Conservation (phyloP, 2,113 vertebrate genomes). For the Marcusenius ussheri region DNA sequence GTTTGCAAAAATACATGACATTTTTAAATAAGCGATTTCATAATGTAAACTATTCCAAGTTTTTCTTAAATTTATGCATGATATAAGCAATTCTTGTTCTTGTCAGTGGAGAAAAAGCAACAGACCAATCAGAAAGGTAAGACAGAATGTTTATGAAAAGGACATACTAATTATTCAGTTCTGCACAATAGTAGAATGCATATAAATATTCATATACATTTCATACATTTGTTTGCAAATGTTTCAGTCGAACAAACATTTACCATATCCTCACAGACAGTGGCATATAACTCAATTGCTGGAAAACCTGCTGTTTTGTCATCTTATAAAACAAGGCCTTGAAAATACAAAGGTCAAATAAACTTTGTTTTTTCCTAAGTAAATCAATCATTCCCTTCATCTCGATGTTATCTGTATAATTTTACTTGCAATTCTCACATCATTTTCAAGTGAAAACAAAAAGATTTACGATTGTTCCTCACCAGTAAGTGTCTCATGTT, state of each 20-base stretch:
- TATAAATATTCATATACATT: background rate
- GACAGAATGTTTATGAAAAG: background rate
- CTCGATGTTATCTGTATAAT: background rate
- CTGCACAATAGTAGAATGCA: background rate
- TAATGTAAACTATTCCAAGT: background rate
- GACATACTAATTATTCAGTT: background rate
- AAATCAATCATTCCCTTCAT: background rate
- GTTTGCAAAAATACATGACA: background rate
- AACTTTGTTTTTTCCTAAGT: background rate
- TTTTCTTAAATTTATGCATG: background rate
- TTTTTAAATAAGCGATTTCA: background rate
- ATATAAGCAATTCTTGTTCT: background rate
- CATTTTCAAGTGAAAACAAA: background rate
- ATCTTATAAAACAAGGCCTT: background rate
- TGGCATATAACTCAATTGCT: background rate
- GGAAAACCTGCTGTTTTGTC: background rate
- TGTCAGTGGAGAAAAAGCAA: background rate
- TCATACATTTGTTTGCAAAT: background rate
- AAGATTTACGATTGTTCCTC: conserved; percentile 28
- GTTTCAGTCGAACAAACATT: background rate
- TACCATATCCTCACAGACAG: background rate
- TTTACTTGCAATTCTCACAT: background rate
- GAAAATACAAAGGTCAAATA: background rate
- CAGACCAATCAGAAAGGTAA: background rate
- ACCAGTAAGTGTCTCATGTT: conserved; percentile 57